phyloP scores from a whole-genome alignment of 1,140 invertebrate genomes.

The Pteromalus puparum region DNA sequence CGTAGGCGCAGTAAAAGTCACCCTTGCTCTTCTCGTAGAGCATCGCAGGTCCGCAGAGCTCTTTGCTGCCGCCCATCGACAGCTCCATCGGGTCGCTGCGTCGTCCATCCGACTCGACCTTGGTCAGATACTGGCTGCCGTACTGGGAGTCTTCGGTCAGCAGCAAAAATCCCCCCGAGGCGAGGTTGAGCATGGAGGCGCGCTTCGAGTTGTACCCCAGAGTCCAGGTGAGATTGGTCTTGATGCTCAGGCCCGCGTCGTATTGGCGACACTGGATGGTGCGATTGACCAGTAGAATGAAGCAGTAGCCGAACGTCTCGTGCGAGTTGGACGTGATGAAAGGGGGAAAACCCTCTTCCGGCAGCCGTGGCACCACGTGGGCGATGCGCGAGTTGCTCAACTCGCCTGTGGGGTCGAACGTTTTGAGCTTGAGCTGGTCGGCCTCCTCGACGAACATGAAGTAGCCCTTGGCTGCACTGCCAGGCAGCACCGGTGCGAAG shows the following conservation, averaged over 20 bases:
- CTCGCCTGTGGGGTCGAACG: not conserved
- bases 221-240: not conserved
- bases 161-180: not conserved
- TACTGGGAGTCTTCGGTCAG: not conserved
- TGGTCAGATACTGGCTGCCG: not conserved
- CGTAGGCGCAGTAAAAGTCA: slow-evolving; percentile 2
- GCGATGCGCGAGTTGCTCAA: not conserved
- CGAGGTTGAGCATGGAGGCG: not conserved
- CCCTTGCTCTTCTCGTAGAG: not conserved
- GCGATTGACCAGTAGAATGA: not conserved
- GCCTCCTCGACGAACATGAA: slow-evolving; percentile 15
- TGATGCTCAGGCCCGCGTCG: not conserved
- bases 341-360: not conserved
- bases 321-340: not conserved
- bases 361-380: not conserved
- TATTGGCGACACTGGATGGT: not conserved
- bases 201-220: not conserved
- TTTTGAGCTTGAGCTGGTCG: not conserved
- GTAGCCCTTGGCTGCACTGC: not conserved
- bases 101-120: not conserved
- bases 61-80: not conserved
- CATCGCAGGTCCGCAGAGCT: not conserved
- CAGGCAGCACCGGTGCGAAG: not conserved
- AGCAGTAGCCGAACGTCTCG: not conserved
- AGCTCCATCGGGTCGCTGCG: not conserved